Conservation (phyloP, 2,888 invertebrate species). For the Philereme vetulata region DNA sequence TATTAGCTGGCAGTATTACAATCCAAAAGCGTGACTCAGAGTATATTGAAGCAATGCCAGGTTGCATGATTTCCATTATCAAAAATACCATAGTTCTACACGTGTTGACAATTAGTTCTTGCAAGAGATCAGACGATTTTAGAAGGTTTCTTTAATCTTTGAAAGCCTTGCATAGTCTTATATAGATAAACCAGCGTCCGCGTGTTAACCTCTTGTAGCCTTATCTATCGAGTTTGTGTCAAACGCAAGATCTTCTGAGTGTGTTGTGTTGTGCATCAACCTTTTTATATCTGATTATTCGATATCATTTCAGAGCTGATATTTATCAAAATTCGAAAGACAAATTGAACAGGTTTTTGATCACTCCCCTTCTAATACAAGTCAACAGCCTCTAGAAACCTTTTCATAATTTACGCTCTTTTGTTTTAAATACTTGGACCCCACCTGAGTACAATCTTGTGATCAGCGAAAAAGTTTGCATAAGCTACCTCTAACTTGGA, state of each 20-base stretch:
- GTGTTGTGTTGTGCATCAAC: conserved; percentile 1
- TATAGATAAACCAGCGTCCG: conserved; percentile 43
- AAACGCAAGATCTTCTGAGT: conserved; percentile 11
- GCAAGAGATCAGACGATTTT: conserved; percentile 14
- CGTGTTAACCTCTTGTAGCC: conserved; percentile 25
- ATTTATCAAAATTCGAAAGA: too few species aligned
- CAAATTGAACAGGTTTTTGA: too few species aligned
- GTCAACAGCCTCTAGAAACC: background rate
- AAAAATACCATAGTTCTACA: background rate
- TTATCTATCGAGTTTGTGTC: conserved; percentile 10
- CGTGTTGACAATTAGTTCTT: background rate
- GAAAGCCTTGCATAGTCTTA: conserved; percentile 31
- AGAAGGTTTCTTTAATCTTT: conserved; percentile 39
- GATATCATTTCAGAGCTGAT: background rate
- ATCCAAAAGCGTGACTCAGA: background rate
- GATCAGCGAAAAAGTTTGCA: background rate
- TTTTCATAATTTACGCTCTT: background rate
- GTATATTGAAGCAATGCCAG: background rate
- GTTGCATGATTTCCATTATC: background rate
- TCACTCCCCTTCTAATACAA: background rate
- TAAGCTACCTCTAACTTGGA: background rate
- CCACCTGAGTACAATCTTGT: background rate
- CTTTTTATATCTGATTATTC: conserved; percentile 9
- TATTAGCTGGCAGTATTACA: conserved; percentile 15
- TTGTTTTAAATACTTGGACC: conserved; percentile 11